A percentile compares a stretch with the other conserved stretches of the same genome.
Evolutionary conservation across 2,113 vertebrate genomes (phyloP).

Genomic region (Opisthocomus hoazin): DNA sequence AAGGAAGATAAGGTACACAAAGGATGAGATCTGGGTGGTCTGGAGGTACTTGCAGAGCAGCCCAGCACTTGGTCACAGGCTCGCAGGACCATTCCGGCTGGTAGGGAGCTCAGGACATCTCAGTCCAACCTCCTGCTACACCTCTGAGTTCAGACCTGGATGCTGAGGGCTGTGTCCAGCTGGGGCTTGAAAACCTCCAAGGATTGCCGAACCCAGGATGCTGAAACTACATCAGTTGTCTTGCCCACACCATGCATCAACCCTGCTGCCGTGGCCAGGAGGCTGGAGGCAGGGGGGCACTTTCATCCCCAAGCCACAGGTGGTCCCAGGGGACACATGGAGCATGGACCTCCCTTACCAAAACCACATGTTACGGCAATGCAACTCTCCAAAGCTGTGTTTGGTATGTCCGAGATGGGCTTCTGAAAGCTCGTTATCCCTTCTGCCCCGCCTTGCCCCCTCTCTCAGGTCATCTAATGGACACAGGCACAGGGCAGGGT

Average conservation of each 20-base stretch:
- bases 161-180: no score
- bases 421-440: neutral
- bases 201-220: neutral
- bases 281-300: neutral
- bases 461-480: neutral
- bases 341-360: neutral
- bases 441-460: neutral
- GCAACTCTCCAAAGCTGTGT: neutral
- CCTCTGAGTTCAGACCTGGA: neutral
- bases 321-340: no score
- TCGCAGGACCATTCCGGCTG: neutral
- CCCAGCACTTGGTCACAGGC: no score
- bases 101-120: neutral
- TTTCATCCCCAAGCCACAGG: rapidly evolving
- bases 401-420: neutral
- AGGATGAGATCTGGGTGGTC: rapidly evolving
- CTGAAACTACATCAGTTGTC: neutral
- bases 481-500: neutral
- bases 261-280: rapidly evolving
- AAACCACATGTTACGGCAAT: neutral
- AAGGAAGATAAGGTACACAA: neutral
- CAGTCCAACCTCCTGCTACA: neutral
- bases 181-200: neutral
- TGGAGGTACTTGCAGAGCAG: neutral
- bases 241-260: neutral